Base-by-base conservation (phyloP, 2,797 vertebrate species). In the Staurois parvus region DNA sequence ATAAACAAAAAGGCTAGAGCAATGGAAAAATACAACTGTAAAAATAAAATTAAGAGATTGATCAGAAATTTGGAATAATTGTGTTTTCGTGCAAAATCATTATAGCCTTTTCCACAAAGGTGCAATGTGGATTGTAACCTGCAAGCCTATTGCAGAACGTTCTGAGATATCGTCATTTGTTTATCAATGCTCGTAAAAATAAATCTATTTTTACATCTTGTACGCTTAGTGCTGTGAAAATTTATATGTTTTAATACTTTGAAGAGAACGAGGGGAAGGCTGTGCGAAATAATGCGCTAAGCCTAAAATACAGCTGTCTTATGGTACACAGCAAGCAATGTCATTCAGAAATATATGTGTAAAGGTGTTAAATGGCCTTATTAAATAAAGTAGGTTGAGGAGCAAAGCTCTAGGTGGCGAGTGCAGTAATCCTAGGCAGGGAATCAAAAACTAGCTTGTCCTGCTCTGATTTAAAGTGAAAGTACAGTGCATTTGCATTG, bases 151-250 rank as follows among this genome's bases (percentile, higher is more conserved):
- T 30, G 67, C 42, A 10, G 21, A 12, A 13, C 15, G 10, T 70
- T 70, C 66, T 26, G 26, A 34, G 19, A 28, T 52, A 34, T 80
- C n/a, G 67, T 80, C 66, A 19, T 70, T 80, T 69, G 78, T 80
- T 80, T 70, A 80, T 80, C 77, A 79, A 45, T 48, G 77, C 24
- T 68, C 77, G 11, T 79, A 79, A 79, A 79, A 42, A 80, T 80
- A 70, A 80, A 80, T 80, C 66, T 29, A 80, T 80, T 70, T 80
- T 80, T 80, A 80, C 78, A 80, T 70, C 67, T 70, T 69, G 69
- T 69, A 68, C 78, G 21, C 42, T 80, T 70, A 70, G 42, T 26
- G 67, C 66, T 10, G 42, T 15, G 78, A 30, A 80, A 70, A 80
- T 80, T 70, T 80, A 80, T 80, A 80, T 13, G 17, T 80, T 80